Evolutionary conservation across 2,888 invertebrate genomes (phyloP), one percentile per base, ranked within the genome.

Genomic region (Ophioninae sp.): DNA sequence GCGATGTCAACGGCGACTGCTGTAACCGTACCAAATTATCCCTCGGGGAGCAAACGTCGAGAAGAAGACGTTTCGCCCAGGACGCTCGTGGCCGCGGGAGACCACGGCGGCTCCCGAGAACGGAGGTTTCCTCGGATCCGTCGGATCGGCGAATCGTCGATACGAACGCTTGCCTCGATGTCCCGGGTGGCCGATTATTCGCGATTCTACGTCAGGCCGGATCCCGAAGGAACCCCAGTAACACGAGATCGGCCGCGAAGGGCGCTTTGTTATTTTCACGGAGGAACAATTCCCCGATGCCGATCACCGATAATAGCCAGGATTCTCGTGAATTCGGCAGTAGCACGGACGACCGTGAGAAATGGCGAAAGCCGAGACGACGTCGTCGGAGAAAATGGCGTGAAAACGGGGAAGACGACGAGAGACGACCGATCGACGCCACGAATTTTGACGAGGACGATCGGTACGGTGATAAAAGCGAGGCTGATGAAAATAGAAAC

Each of bases 141-240:
- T 30, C 56, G 21, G 30, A 59, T 64, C 59, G 59, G 17, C 37
- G 69, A 17, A 78, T 73, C 44, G 64, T 74, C 64, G 84, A 83
- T 61, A 78, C 85, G 17, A 78, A 72, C 65, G 79, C 79, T 37
- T 80, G 85, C 74, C 37, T 82, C 77, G 75, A 85, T 56, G 70
- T 85, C 21, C 85, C 82, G 41, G 85, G 83, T 69, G 80, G 82
- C 6, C 74, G 70, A 30, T 37, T 79, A 44, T 62, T 65, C 20
- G 50, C 20, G n/a, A 64, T 64, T 39, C 37, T 37, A 6, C n/a
- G 21, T 56, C 17, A 64, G 1, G 78, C 17, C 37, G 57, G 56
- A 39, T 41, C 7, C 10, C 17, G 21, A 21, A 13, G 41, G 8
- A 70, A 39, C 68, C 30, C 23, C 70, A 21, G 44, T 0, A 39